A percentile compares a stretch with the other conserved stretches of the same genome.
These are phyloP conservation scores for Anolis sagrei DNA, from an alignment of 2,113 vertebrate species.

Conservation along the genomic window DNA sequence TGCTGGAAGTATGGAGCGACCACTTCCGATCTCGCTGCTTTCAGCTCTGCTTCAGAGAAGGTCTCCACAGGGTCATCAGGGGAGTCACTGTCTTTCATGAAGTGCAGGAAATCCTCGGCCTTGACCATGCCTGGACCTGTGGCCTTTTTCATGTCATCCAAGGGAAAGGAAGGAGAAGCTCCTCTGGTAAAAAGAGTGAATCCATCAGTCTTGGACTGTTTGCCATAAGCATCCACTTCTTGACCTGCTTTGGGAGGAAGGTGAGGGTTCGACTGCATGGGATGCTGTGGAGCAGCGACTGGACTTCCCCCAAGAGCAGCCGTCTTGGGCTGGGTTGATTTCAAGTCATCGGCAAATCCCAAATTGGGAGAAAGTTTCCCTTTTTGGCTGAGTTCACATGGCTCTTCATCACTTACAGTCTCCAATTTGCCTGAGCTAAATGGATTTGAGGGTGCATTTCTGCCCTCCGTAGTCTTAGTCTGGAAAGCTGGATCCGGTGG, in stretches of 20 bases:
- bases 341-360: slow-evolving; percentile 3
- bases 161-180: not conserved
- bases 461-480: not conserved
- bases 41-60: slow-evolving; percentile 40
- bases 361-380: not conserved
- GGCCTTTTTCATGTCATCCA: not conserved
- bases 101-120: slow-evolving; percentile 81
- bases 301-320: slow-evolving; percentile 3
- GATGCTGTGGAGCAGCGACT: not conserved
- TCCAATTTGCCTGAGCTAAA: slow-evolving; percentile 18
- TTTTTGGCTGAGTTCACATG: slow-evolving; percentile 2
- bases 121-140: slow-evolving; percentile 58
- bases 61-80: slow-evolving; percentile 52
- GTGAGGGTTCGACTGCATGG: not conserved
- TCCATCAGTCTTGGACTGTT: not conserved
- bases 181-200: not conserved
- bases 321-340: slow-evolving; percentile 3
- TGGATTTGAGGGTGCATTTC: slow-evolving; percentile 21
- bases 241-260: not conserved
- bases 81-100: slow-evolving; percentile 78
- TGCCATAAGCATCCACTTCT: not conserved
- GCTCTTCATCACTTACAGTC: not conserved
- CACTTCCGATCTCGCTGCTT: not conserved
- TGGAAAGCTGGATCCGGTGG: slow-evolving; percentile 20
- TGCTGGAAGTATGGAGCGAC: slow-evolving; percentile 20